Conservation (phyloP, 2,797 vertebrate genomes). For the Phalanger gymnotis region DNA sequence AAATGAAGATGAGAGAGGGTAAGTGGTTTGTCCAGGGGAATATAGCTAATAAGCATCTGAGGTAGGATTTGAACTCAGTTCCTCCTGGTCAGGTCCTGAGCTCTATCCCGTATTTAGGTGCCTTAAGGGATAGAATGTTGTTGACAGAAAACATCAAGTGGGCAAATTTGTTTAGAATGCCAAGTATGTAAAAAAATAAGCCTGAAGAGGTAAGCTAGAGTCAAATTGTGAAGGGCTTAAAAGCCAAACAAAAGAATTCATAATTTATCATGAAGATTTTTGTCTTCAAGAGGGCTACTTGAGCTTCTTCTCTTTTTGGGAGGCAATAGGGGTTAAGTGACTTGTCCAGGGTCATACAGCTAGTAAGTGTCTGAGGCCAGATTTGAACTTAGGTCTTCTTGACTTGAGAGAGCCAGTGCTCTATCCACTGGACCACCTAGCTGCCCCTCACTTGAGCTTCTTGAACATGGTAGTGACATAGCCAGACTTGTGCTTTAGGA, state of each 20-base stretch:
- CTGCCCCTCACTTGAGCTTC: too few species aligned
- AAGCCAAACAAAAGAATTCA: background rate
- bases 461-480: too few species aligned
- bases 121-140: background rate
- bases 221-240: background rate
- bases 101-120: background rate
- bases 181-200: background rate
- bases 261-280: background rate
- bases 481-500: background rate
- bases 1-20: background rate
- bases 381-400: too few species aligned
- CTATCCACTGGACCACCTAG: too few species aligned
- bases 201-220: background rate
- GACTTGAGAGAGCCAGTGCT: too few species aligned
- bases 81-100: background rate
- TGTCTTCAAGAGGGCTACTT: background rate
- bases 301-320: background rate
- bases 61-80: background rate
- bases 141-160: background rate
- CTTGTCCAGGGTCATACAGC: too few species aligned
- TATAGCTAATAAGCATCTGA: background rate
- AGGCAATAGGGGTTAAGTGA: too few species aligned
- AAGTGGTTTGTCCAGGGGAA: background rate
- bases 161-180: background rate
- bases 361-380: too few species aligned